Evolutionary conservation across 2,797 vertebrate genomes (phyloP).

Genomic region (Lagorchestes hirsutus): DNA sequence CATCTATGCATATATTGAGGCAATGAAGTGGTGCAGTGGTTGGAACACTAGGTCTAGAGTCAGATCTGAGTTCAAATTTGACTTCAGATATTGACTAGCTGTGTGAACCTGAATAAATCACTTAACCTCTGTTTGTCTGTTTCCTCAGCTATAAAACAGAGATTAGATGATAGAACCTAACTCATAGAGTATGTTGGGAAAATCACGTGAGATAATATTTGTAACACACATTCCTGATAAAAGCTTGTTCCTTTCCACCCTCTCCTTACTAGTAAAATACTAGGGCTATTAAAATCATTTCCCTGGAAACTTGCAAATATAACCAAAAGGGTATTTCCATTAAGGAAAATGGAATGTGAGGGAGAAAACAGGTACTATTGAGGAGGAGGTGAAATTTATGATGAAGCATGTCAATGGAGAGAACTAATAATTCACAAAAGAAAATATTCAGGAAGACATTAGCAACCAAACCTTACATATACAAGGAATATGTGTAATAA

Average conservation of each 20-base stretch:
- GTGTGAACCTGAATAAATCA: neutral
- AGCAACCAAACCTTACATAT: neutral
- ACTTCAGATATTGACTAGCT: neutral
- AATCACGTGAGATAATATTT: neutral
- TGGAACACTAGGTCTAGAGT: neutral
- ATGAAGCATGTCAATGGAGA: neutral
- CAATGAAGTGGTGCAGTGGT: too few relatives aligned
- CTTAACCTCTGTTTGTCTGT: neutral
- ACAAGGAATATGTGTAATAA: neutral
- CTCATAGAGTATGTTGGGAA: neutral
- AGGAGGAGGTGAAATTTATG: neutral
- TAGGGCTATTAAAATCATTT: neutral
- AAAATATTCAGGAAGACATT: neutral
- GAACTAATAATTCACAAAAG: neutral
- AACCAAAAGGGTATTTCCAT: neutral
- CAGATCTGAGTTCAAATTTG: neutral
- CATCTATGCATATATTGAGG: neutral
- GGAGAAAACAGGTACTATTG: neutral
- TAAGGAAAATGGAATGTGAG: neutral
- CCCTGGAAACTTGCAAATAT: neutral
- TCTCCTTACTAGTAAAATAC: neutral
- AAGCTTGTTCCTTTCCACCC: neutral
- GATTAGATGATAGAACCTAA: neutral
- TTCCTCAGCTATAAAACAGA: conserved; percentile 24
- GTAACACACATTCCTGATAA: neutral